phyloP scores from a whole-genome alignment of 2,888 invertebrate species.

The Drosophila maculinotata region DNA sequence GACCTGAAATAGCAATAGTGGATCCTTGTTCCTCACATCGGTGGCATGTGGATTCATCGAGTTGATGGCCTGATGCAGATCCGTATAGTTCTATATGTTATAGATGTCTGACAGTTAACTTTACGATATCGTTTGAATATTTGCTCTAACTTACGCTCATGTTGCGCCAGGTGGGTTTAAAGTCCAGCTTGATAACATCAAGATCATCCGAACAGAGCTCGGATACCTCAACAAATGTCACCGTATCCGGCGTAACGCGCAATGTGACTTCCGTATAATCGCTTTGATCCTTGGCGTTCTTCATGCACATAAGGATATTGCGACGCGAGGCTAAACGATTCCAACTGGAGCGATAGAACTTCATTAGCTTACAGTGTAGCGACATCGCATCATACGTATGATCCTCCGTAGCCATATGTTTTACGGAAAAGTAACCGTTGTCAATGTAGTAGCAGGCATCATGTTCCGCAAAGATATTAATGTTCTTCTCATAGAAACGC shows the following conservation, averaged over 20 bases:
- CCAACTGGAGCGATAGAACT: conserved; percentile 78
- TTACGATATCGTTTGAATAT: too few species aligned
- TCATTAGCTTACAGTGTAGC: conserved; percentile 72
- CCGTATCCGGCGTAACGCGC: conserved; percentile 77
- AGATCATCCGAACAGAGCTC: conserved; percentile 79
- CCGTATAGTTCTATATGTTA: conserved; percentile 67
- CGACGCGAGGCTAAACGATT: conserved; percentile 81
- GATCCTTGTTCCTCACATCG: conserved; percentile 64
- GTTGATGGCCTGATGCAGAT: conserved; percentile 77
- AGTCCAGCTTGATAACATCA: conserved; percentile 69
- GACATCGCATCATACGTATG: conserved; percentile 81
- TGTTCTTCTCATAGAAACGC: conserved; percentile 68
- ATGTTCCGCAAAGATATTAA: conserved; percentile 82
- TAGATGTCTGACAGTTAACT: neutral
- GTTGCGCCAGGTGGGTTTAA: conserved; percentile 80
- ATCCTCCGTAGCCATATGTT: conserved; percentile 77
- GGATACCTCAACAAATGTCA: conserved; percentile 76
- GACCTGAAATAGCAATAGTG: conserved; percentile 62
- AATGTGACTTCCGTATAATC: conserved; percentile 64
- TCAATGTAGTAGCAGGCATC: conserved; percentile 82
- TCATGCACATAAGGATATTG: conserved; percentile 73
- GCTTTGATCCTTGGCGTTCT: conserved; percentile 56
- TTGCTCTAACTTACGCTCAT: conserved; percentile 63
- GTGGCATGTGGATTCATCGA: conserved; percentile 64
- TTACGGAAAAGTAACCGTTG: conserved; percentile 78